Evolutionary conservation across 2,113 vertebrate genomes (phyloP), one percentile per base, ranked within the genome.

Genomic region (Passer domesticus): DNA sequence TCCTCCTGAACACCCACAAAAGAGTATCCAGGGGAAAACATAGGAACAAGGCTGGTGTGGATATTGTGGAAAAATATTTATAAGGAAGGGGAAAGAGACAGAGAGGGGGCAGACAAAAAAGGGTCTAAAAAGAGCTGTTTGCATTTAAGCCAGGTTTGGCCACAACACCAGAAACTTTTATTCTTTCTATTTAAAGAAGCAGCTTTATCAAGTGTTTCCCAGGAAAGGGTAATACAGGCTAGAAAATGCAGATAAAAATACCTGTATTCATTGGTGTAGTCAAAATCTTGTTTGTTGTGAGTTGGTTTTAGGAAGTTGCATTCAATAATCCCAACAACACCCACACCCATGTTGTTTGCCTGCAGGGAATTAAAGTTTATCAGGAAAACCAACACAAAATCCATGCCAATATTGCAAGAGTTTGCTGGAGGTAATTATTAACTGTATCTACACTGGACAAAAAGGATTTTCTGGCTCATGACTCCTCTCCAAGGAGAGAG

Each of bases 241-340:
- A 20, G 23, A 30, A 81, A 76, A 44, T 13, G n/a, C 33, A 77
- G 10, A 27, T 23, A 33, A 92, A 94, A 90, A 84, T 98, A 99
- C 99, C 99, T 99, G 97, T 99, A 99, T 53, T 99, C 99, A 21
- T 99, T 99, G 18, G 98, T 99, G 86, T 99, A 99, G 90, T 98
- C 98, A 83, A 99, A 99, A 94, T 99, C 99, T 91, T 99, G 99
- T 89, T 99, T 99, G 97, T 99, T 99, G 95, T 99, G 99, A 64
- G 99, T 99, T 28, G 99, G 99, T 69, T 99, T 98, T 50, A 99
- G 97, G 91, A 99, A 99, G 97, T 99, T 98, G 95, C 99, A 99
- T 43, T 99, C 99, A 52, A 99, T 98, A 88, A 99, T 97, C 9
- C 99, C 99, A 64, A 99, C 99, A 56, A 99, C 99, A 46, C 99